These are phyloP conservation scores for Peucedramus taeniatus DNA, from an alignment of 2,113 vertebrate genomes.

Conservation along the genomic window DNA sequence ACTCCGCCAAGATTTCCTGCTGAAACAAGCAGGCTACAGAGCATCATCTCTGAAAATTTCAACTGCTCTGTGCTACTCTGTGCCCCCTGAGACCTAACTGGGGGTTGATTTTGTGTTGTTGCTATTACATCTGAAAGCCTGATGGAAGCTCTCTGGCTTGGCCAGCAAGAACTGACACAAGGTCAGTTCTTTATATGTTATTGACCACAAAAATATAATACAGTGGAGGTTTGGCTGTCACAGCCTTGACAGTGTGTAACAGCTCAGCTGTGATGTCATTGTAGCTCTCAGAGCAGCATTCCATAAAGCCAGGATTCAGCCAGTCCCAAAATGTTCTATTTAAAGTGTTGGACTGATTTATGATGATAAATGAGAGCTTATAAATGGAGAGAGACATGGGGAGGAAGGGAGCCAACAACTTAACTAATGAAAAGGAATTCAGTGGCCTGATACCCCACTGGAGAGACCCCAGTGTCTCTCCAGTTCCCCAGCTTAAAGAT, in stretches of 20 bases:
- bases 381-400: not conserved
- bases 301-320: not conserved
- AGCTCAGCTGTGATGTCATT: conserved; percentile 22
- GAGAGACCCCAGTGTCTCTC: not conserved
- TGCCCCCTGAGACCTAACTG: not conserved
- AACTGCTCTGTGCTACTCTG: not conserved
- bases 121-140: not conserved
- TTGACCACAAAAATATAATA: not conserved
- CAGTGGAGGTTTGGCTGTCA: not conserved
- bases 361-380: conserved; percentile 29
- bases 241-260: not conserved
- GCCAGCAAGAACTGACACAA: not conserved
- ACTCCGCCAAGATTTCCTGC: not conserved
- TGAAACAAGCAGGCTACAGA: not conserved
- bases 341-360: conserved; percentile 11
- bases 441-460: not conserved
- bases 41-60: not conserved
- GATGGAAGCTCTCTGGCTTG: not conserved
- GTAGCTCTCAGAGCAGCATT: not conserved
- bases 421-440: not conserved
- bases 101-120: not conserved
- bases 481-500: too few species aligned
- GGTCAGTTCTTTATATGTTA: not conserved
- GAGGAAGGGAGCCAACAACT: not conserved
- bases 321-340: not conserved